A percentile compares a stretch with the other conserved stretches of the same genome.
phyloP scores from a whole-genome alignment of 2,797 vertebrate species.

The Anguilla pacifica region DNA sequence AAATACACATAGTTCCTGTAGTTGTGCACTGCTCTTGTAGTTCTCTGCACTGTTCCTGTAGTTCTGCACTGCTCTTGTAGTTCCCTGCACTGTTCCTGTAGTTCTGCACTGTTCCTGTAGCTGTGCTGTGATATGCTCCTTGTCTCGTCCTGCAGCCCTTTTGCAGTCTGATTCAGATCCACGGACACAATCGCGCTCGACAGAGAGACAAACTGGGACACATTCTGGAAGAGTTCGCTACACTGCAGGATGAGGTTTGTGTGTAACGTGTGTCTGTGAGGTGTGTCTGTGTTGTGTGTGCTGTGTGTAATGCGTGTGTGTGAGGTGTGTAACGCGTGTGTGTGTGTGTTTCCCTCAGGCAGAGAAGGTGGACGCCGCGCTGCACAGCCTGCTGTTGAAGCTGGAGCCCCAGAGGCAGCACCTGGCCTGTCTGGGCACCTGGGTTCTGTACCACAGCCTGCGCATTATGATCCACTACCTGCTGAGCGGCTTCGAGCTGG shows the following conservation, averaged over 20 bases:
- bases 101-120: not conserved
- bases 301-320: not conserved
- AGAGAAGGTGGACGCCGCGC: constrained; percentile 95
- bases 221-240: constrained; percentile 97
- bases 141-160: constrained; percentile 79
- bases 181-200: constrained; percentile 95
- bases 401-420: constrained; percentile 97
- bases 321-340: not conserved
- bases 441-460: constrained; percentile 98
- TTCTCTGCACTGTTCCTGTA: not conserved
- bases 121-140: not conserved
- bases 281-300: not conserved
- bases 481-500: constrained; percentile 96
- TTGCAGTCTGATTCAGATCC: constrained; percentile 97
- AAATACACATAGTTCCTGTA: not conserved
- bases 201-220: constrained; percentile 98
- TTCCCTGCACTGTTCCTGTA: not conserved
- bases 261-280: not conserved
- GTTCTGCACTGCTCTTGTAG: not conserved
- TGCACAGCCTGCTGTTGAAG: constrained; percentile 94
- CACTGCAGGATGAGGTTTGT: constrained; percentile 89
- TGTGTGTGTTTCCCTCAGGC: constrained; percentile 69
- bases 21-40: not conserved
- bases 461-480: constrained; percentile 99
- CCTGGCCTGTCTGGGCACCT: constrained; percentile 93